These are phyloP conservation scores for Atta cephalotes DNA, from an alignment of 1,140 invertebrate species.

Conservation along the genomic window DNA sequence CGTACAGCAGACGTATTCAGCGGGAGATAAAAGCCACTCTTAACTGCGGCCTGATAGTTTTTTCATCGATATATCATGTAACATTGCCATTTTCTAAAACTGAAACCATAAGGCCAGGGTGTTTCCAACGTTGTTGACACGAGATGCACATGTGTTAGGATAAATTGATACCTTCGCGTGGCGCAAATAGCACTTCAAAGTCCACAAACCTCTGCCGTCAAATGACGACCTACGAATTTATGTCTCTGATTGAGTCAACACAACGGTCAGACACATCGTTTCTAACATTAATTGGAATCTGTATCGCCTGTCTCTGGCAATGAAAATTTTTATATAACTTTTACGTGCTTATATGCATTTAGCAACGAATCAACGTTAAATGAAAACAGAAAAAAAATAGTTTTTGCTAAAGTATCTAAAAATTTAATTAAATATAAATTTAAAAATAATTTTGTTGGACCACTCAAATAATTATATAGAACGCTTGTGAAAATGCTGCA, in stretches of 20 bases:
- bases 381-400: not conserved
- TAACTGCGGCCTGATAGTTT: constrained; percentile 58
- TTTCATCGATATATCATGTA: constrained; percentile 26
- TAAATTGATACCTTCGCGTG: constrained; percentile 56
- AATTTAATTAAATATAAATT: too few species aligned
- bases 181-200: constrained; percentile 35
- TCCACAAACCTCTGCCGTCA: constrained; percentile 44
- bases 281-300: constrained; percentile 22
- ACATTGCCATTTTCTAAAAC: not conserved
- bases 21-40: constrained; percentile 83
- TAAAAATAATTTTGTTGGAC: too few species aligned
- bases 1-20: constrained; percentile 71
- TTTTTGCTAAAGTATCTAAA: too few species aligned
- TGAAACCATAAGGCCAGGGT: not conserved
- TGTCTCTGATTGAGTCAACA: constrained; percentile 41
- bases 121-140: constrained; percentile 1
- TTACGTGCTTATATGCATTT: not conserved
- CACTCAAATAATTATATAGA: too few species aligned
- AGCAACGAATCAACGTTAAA: not conserved
- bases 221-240: constrained; percentile 48
- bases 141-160: constrained; percentile 39
- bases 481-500: too few species aligned
- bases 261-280: constrained; percentile 1
- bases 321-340: constrained; percentile 13
- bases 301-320: constrained; percentile 19